phyloP scores from a whole-genome alignment of 2,888 invertebrate species.

The Heliconius ethilla region DNA sequence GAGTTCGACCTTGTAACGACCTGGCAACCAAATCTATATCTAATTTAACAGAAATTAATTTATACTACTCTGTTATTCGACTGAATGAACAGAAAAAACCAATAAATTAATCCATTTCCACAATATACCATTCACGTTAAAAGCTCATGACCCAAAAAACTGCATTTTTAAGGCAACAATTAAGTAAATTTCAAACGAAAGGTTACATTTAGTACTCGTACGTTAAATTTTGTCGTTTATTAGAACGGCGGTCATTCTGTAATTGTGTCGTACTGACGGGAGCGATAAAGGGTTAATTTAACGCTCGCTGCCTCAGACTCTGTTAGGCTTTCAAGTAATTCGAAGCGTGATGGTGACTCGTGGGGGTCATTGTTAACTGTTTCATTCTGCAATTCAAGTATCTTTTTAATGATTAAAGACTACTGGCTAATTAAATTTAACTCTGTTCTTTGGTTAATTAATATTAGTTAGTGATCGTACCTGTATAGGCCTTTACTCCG shows the following conservation, averaged over 20 bases:
- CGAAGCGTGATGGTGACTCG: constrained; percentile 34
- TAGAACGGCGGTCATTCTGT: constrained; percentile 55
- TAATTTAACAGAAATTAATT: too few species aligned
- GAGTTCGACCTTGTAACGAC: not conserved
- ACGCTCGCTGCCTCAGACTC: constrained; percentile 54
- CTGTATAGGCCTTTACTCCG: too few species aligned
- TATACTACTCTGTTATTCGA: too few species aligned
- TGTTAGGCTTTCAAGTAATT: constrained; percentile 43
- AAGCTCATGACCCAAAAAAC: constrained; percentile 17
- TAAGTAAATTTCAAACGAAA: constrained; percentile 41
- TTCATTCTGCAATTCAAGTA: constrained; percentile 20
- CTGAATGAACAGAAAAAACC: too few species aligned
- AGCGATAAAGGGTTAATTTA: constrained; percentile 69
- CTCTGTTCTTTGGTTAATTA: not conserved
- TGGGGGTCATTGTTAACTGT: constrained; percentile 25
- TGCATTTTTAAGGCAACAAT: constrained; percentile 35
- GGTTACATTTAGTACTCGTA: constrained; percentile 48
- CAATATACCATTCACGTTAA: not conserved
- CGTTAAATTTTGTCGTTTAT: constrained; percentile 59
- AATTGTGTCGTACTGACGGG: constrained; percentile 60
- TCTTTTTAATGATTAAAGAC: not conserved
- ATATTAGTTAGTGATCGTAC: not conserved
- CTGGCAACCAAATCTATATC: too few species aligned
- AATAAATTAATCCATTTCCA: too few species aligned
- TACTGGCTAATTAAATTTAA: not conserved